Conservation (phyloP, 1,140 invertebrate species). For the Scaptomyza montana region DNA sequence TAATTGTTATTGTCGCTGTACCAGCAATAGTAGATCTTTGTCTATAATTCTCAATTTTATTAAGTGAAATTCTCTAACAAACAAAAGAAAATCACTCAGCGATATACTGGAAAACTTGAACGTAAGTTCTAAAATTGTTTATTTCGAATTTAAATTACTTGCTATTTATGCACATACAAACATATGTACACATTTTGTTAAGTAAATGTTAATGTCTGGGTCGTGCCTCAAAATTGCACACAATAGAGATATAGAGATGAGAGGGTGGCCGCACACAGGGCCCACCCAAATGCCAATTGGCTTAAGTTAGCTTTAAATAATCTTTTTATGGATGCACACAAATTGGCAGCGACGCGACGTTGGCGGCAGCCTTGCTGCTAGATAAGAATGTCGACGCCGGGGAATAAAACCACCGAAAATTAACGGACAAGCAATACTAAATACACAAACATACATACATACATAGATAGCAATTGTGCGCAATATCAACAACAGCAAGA, state of each 20-base stretch:
- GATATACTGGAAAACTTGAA: constrained; percentile 24
- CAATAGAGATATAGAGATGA: constrained; percentile 12
- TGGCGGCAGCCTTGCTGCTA: too few species aligned
- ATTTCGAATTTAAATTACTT: constrained; percentile 38
- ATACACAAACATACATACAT: constrained; percentile 8
- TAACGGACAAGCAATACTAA: constrained; percentile 47
- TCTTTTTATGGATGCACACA: constrained; percentile 62
- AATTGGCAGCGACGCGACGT: constrained; percentile 41
- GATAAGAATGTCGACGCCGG: constrained; percentile 50
- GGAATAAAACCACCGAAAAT: constrained; percentile 62
- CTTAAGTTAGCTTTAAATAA: constrained; percentile 55
- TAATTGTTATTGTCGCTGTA: too few species aligned
- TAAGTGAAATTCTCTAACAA: too few species aligned
- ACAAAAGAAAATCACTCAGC: not conserved
- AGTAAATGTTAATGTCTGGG: constrained; percentile 27
- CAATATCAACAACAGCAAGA: constrained; percentile 27
- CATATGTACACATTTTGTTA: constrained; percentile 11
- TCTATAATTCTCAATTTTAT: too few species aligned
- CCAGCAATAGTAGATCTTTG: too few species aligned
- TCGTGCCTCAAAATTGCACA: constrained; percentile 33
- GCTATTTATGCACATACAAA: constrained; percentile 25
- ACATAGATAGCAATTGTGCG: constrained; percentile 58
- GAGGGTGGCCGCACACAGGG: constrained; percentile 22
- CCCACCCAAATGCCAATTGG: constrained; percentile 60
- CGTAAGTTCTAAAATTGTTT: constrained; percentile 25